Evolutionary conservation across 2,888 invertebrate species (phyloP), one percentile per base, ranked within the genome.

Genomic region (Chymomyza fuscimana): DNA sequence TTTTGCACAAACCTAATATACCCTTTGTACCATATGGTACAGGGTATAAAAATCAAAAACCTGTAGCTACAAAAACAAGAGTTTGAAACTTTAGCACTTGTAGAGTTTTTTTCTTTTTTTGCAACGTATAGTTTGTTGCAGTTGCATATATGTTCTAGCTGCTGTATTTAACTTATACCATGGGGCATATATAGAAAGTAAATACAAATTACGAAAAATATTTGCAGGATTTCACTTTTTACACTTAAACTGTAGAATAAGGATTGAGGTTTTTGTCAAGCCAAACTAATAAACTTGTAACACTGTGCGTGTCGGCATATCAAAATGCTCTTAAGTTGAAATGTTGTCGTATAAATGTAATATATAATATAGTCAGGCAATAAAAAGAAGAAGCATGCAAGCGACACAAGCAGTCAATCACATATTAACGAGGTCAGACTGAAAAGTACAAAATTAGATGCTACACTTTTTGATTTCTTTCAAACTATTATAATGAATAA

Each of bases 291-390:
- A 12, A 12, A 12, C 12, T 12, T 2, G 40, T 12, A 46, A 46
- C 40, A 46, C 12, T 36, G 36, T 36, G 36, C 36, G 36, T 25
- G 25, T 25, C 4, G 25, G 25, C 25, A 25, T 46, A 46, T 46
- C 12, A 46, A 46, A 78, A 63, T 56, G 46, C 16, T 22, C 22
- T 40, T 52, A 46, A 32, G 58, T 40, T 86, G 82, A 88, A 86
- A 73, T 83, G 79, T 70, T 76, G 77, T 73, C 73, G 74, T 81
- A 86, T 84, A 88, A 88, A 84, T 84, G 79, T 88, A 86, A 88
- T 86, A 84, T 74, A 79, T 77, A 77, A 65, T 22, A 54, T 5
- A 16, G 22, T 15, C 7, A n/a, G 22, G 40, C 40, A 19, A n/a
- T 22, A 54, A 54, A 54, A 54, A 16, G 7, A n/a, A n/a, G 54